A percentile compares a stretch with the other conserved stretches of the same genome.
These are phyloP conservation scores for Rhegmatorhina hoffmannsi DNA, from an alignment of 2,113 vertebrate species.

Conservation along the genomic window DNA sequence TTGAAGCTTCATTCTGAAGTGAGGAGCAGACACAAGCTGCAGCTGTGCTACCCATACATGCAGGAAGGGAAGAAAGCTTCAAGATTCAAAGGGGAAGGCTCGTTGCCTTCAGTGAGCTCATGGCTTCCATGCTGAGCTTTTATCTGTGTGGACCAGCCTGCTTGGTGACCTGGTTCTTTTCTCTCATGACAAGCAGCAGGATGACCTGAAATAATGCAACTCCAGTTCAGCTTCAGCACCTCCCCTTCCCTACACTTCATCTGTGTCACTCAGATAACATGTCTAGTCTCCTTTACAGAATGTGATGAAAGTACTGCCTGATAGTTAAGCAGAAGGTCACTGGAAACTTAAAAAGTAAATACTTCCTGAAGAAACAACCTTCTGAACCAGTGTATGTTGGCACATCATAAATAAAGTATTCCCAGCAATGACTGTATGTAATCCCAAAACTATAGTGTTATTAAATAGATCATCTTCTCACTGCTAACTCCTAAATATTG, in stretches of 20 bases:
- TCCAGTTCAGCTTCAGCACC: neutral
- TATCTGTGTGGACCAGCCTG: neutral
- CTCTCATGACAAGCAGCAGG: neutral
- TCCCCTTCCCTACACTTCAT: neutral
- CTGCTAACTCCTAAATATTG: neutral
- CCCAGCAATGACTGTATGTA: too few species aligned
- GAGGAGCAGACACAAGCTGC: neutral
- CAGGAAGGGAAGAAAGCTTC: neutral
- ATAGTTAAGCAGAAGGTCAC: neutral
- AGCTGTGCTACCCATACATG: accelerated
- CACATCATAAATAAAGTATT: neutral
- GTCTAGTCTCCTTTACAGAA: neutral
- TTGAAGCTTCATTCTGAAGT: neutral
- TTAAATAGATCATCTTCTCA: neutral
- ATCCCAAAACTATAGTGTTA: neutral
- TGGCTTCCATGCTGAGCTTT: neutral
- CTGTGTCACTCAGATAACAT: neutral
- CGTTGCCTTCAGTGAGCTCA: too few species aligned
- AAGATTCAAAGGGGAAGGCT: neutral
- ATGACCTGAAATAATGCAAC: neutral
- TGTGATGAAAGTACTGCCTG: neutral
- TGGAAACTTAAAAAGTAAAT: neutral
- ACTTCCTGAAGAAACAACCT: neutral
- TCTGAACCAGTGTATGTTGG: neutral
- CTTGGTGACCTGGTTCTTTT: neutral